These are phyloP conservation scores for Drosophila meridiana DNA, from an alignment of 2,888 invertebrate genomes.

Conservation along the genomic window DNA sequence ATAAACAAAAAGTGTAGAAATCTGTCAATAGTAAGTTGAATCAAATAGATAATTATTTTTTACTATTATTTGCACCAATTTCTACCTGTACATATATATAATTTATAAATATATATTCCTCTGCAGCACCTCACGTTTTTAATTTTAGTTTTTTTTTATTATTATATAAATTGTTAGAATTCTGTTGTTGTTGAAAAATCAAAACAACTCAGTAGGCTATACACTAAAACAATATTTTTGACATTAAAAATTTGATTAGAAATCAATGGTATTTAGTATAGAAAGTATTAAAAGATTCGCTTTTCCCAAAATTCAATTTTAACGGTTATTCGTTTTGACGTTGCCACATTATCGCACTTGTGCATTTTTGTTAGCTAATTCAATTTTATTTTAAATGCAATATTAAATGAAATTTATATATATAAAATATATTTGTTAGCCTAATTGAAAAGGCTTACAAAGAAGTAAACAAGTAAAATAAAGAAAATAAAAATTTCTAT, in stretches of 20 bases:
- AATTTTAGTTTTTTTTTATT: neutral
- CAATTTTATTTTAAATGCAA: too few relatives aligned
- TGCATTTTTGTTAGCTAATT: neutral
- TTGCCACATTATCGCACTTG: neutral
- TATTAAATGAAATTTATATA: too few relatives aligned
- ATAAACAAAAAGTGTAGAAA: too few relatives aligned
- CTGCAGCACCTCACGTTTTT: neutral
- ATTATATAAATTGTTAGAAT: conserved; percentile 4
- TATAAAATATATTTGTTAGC: too few relatives aligned
- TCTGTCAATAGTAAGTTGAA: too few relatives aligned
- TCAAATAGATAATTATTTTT: too few relatives aligned
- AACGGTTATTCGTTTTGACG: neutral
- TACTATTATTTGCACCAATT: too few relatives aligned
- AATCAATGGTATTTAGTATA: neutral
- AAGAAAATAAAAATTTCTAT: neutral
- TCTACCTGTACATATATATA: too few relatives aligned
- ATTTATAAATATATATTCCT: conserved; percentile 26
- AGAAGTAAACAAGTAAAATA: neutral
- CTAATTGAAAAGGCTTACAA: neutral
- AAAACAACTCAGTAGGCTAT: too few relatives aligned
- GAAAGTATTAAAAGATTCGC: neutral
- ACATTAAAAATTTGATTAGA: neutral
- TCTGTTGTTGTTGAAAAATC: neutral
- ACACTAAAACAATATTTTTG: neutral
- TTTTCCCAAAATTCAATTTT: neutral